phyloP scores from a whole-genome alignment of 2,113 vertebrate species.

The Tursiops truncatus region DNA sequence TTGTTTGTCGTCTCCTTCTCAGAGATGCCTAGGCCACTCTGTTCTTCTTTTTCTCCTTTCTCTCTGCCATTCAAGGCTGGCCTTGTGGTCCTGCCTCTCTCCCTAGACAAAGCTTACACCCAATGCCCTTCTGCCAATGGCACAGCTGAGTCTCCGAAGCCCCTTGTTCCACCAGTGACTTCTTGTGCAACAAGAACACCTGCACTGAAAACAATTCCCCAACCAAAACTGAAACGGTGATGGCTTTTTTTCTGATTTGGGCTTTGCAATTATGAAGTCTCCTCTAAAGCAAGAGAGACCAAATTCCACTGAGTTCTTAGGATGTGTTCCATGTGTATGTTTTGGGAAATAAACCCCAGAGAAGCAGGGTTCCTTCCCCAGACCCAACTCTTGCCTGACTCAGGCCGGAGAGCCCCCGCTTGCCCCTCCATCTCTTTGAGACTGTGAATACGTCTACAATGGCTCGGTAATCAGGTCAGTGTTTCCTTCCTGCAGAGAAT shows the following conservation, averaged over 20 bases:
- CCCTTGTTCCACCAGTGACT: background rate
- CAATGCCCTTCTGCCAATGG: background rate
- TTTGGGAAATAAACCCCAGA: background rate
- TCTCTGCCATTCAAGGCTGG: background rate
- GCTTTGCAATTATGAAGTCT: background rate
- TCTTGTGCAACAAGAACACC: background rate
- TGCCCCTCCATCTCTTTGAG: too few relatives aligned
- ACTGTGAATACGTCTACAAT: background rate
- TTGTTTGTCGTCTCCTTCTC: background rate
- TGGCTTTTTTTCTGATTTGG: background rate
- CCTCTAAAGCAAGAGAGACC: background rate
- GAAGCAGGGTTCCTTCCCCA: background rate
- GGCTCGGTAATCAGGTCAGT: background rate
- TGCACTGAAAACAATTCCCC: background rate
- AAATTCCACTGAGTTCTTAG: background rate
- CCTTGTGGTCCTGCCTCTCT: background rate
- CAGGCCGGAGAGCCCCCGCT: background rate
- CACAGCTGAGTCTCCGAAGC: background rate
- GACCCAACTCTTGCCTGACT: background rate
- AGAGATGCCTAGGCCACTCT: background rate
- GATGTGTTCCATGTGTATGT: background rate
- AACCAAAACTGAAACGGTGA: background rate
- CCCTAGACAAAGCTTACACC: background rate
- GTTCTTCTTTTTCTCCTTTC: background rate
- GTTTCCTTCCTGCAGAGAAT: background rate